These are phyloP conservation scores for Eulacestoma nigropectus DNA, from an alignment of 2,113 vertebrate species.

Conservation along the genomic window DNA sequence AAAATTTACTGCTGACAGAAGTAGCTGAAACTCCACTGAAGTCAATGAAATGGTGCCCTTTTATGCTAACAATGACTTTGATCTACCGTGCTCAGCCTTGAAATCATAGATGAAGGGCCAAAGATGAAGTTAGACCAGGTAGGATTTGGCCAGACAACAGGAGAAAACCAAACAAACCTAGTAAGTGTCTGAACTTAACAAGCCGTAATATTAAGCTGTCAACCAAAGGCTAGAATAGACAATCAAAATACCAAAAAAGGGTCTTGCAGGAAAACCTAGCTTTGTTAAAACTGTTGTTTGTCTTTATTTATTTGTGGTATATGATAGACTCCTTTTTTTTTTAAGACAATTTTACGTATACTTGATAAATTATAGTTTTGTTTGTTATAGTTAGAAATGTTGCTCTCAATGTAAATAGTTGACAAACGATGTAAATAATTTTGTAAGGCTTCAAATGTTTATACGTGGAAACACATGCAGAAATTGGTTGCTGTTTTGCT, in stretches of 20 bases:
- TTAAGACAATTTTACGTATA: conserved; percentile 75
- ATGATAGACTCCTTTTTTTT: conserved; percentile 74
- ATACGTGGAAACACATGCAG: conserved; percentile 75
- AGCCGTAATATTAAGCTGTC: conserved; percentile 70
- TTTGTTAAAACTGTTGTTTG: conserved; percentile 80
- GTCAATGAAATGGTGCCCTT: neutral
- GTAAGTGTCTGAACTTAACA: conserved; percentile 64
- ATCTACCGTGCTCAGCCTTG: conserved; percentile 60
- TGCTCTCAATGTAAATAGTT: conserved; percentile 84
- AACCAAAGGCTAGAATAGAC: conserved; percentile 76
- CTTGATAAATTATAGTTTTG: conserved; percentile 84
- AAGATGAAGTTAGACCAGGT: conserved; percentile 26
- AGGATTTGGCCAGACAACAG: conserved; percentile 29
- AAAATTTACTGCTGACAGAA: conserved; percentile 25
- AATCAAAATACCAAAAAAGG: conserved; percentile 77
- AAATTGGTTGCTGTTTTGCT: conserved; percentile 78
- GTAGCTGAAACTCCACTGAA: conserved; percentile 1
- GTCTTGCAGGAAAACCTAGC: conserved; percentile 73
- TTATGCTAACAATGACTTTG: neutral
- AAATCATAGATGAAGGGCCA: conserved; percentile 54
- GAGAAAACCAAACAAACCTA: conserved; percentile 47
- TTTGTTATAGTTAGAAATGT: conserved; percentile 75
- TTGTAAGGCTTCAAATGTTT: conserved; percentile 86
- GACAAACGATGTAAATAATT: conserved; percentile 83
- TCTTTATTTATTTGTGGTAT: conserved; percentile 86